Base-by-base conservation (phyloP, 2,797 vertebrate species). In the Lepus oiostolus region DNA sequence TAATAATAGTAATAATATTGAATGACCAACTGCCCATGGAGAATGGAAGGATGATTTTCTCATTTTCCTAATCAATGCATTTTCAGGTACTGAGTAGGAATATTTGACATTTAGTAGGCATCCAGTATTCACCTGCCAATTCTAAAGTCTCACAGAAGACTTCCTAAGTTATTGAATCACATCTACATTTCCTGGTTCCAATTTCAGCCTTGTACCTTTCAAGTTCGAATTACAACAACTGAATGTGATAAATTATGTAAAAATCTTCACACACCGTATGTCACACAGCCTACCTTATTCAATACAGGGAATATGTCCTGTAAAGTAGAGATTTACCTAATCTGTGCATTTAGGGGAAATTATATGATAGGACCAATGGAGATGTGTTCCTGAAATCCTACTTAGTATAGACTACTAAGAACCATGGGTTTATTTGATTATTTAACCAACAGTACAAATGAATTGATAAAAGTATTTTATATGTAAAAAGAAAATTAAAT, bases 381-480 rank as follows among this genome's bases (percentile, higher is more conserved):
- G 32, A 77, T 58, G 26, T 30, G 72, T 62, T 81, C 24, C 68
- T n/a, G 12, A 92, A 32, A 88, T 67, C 32, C 38, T 65, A 76
- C 38, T 85, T 84, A 42, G 16, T 63, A 67, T 5, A 60, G 8
- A 17, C 10, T 68, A n/a, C 32, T 65, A 75, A 84, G 24, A 92
- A 83, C 60, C 68, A 86, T 60, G 30, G 16, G 26, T 80, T 90
- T 86, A 28, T 22, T 72, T 83, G 38, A 81, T 89, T 81, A 35
- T 79, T 90, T 86, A 93, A 84, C 76, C n/a, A 50, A 54, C 0
- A 68, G 35, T n/a, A 58, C 10, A 87, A 88, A 81, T 70, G 80
- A 74, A 83, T 85, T 88, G 54, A 80, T 60, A 71, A 62, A 90
- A 91, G 67, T 70, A 35, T 11, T 71, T 7, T 5, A 0, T 83